Evolutionary conservation across 2,888 invertebrate genomes (phyloP).

Genomic region (Matsumyia berberina): DNA sequence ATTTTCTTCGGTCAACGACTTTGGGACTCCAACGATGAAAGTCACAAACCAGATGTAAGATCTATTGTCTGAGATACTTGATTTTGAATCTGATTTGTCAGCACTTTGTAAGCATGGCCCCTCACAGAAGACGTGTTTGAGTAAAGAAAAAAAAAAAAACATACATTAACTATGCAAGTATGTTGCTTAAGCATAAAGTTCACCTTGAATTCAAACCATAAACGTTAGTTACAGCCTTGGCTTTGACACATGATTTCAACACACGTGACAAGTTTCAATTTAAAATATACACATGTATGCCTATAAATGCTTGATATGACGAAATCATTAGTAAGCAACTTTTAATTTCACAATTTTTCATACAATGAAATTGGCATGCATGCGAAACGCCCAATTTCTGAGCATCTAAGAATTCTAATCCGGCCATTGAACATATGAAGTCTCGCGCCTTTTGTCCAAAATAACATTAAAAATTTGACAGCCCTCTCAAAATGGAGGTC

Average conservation of each 20-base stretch:
- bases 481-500: too few species aligned
- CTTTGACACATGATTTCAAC: constrained; percentile 26
- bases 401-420: too few species aligned
- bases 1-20: constrained; percentile 5
- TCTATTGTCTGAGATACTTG: background rate
- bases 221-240: constrained; percentile 13
- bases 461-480: too few species aligned
- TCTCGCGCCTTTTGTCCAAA: too few species aligned
- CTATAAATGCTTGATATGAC: background rate
- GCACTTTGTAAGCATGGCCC: background rate
- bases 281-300: background rate
- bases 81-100: background rate
- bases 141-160: background rate
- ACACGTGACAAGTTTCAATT: constrained; percentile 30
- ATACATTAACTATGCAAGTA: background rate
- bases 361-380: too few species aligned
- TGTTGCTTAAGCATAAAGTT: background rate
- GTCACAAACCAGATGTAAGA: background rate
- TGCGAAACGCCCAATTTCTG: too few species aligned
- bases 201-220: constrained; percentile 1
- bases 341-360: background rate
- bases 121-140: too few species aligned
- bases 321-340: background rate
- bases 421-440: too few species aligned
- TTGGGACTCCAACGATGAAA: background rate